These are phyloP conservation scores for Tetropium fuscum DNA, from an alignment of 2,888 invertebrate genomes.

Conservation along the genomic window DNA sequence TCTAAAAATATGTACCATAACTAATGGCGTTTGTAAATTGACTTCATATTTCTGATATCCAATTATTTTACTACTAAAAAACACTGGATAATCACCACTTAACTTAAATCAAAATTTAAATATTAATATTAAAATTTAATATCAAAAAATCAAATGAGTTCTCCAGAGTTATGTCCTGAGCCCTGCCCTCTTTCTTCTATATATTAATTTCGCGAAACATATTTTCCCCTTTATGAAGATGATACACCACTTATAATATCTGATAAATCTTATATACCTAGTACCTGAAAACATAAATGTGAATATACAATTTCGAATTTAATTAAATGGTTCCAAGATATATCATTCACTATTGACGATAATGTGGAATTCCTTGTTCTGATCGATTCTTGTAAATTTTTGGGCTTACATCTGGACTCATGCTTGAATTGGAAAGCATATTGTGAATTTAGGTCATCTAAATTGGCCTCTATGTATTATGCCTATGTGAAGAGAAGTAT, in stretches of 20 bases:
- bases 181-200: no score
- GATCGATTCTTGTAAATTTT: background rate
- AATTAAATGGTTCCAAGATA: background rate
- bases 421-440: background rate
- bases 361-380: background rate
- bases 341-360: background rate
- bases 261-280: background rate
- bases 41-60: no score
- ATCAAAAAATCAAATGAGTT: no score
- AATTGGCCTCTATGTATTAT: background rate
- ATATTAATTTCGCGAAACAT: background rate
- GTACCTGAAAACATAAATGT: background rate
- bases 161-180: no score
- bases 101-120: no score
- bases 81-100: no score
- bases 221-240: conserved; percentile 1
- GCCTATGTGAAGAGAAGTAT: no score
- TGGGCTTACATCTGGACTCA: background rate
- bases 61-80: no score
- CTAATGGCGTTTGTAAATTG: no score
- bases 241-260: background rate
- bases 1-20: no score
- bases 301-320: background rate
- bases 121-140: no score
- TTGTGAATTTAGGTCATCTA: background rate